Evolutionary conservation across 2,888 invertebrate species (phyloP).

Genomic region (Pandemis heparana): DNA sequence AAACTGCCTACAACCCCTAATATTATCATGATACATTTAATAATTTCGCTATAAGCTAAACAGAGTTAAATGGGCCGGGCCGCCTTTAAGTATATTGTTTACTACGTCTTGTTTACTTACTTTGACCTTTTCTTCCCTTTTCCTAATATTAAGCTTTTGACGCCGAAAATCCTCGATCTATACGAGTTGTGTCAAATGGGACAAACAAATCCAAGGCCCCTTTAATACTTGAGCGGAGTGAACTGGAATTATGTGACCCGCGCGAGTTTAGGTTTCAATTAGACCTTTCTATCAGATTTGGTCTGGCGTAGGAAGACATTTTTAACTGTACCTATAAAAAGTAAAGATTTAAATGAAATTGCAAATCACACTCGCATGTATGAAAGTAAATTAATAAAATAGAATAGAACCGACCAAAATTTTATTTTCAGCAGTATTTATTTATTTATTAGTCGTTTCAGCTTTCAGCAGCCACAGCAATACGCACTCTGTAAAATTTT

Average conservation of each 20-base stretch:
- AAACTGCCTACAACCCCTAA: too few relatives aligned
- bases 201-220: conserved; percentile 35
- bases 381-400: too few relatives aligned
- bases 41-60: neutral
- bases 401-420: too few relatives aligned
- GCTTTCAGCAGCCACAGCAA: too few relatives aligned
- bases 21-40: neutral
- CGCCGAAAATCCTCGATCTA: conserved; percentile 16
- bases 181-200: conserved; percentile 10
- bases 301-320: too few relatives aligned
- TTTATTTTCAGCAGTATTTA: too few relatives aligned
- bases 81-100: conserved; percentile 2
- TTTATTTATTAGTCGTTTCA: too few relatives aligned
- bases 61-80: neutral
- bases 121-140: conserved; percentile 19
- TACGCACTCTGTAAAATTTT: too few relatives aligned
- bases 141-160: conserved; percentile 1
- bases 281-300: too few relatives aligned
- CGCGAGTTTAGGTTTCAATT: neutral
- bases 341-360: too few relatives aligned
- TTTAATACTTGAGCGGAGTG: neutral
- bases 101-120: conserved; percentile 10
- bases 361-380: too few relatives aligned
- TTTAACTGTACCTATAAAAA: too few relatives aligned
- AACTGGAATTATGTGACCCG: neutral